A percentile compares a stretch with the other conserved stretches of the same genome.
These are phyloP conservation scores for Clarias gariepinus DNA, from an alignment of 2,113 vertebrate genomes.

Conservation along the genomic window DNA sequence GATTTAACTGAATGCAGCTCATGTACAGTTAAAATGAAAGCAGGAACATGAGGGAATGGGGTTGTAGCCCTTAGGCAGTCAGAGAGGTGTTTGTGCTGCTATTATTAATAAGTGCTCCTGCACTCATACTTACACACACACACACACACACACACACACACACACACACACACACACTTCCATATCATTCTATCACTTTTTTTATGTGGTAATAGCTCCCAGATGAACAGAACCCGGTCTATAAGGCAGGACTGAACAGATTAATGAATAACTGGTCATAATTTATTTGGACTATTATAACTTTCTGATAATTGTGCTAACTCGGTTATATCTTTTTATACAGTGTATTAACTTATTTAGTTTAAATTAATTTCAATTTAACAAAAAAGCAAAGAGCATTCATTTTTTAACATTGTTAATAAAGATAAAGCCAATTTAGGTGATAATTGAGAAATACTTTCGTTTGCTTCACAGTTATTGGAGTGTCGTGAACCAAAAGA, in stretches of 20 bases:
- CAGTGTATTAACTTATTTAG: not conserved
- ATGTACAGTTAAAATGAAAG: conserved; percentile 5
- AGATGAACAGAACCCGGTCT: not conserved
- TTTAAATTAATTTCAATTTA: not conserved
- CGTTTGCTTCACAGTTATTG: not conserved
- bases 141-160: conserved; percentile 21
- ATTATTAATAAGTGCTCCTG: not conserved
- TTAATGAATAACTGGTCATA: not conserved
- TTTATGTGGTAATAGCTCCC: not conserved
- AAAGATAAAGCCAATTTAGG: too few relatives aligned
- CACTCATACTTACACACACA: not conserved
- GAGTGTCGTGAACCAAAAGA: not conserved
- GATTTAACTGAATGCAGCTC: not conserved
- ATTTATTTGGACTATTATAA: not conserved
- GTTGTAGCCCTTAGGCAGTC: conserved; percentile 18
- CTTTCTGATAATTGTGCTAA: not conserved
- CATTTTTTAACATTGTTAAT: not conserved
- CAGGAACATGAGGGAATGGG: not conserved
- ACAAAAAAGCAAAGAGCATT: not conserved
- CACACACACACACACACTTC: not conserved
- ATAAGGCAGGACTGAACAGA: not conserved
- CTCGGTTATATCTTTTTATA: not conserved
- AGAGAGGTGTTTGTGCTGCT: not conserved
- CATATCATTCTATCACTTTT: not conserved
- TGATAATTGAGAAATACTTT: not conserved